Conservation (phyloP, 1,140 invertebrate genomes). For the Episyrphus balteatus region DNA sequence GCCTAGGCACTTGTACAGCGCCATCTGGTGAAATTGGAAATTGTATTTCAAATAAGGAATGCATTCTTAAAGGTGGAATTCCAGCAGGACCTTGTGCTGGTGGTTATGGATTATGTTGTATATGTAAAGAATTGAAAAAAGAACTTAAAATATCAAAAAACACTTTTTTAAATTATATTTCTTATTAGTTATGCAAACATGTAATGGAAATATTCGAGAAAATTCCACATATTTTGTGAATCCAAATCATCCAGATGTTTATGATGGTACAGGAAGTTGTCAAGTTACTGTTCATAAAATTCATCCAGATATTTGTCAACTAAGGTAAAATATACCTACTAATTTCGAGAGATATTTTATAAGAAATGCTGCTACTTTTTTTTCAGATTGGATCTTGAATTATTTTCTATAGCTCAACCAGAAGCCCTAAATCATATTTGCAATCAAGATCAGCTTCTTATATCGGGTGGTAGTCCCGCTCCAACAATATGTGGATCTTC, state of each 20-base stretch:
- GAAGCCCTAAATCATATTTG: conserved; percentile 65
- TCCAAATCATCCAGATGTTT: conserved; percentile 59
- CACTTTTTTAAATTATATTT: too few relatives aligned
- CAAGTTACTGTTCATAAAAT: conserved; percentile 69
- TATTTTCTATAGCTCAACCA: conserved; percentile 59
- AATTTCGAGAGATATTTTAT: conserved; percentile 1
- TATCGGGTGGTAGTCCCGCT: conserved; percentile 68
- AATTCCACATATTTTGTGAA: conserved; percentile 80
- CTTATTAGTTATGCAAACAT: conserved; percentile 57
- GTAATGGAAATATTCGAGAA: conserved; percentile 59
- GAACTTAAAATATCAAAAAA: too few relatives aligned
- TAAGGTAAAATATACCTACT: conserved; percentile 44
- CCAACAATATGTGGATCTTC: conserved; percentile 72
- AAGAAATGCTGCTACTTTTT: not conserved
- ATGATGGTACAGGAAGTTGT: conserved; percentile 67
- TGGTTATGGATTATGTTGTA: conserved; percentile 40
- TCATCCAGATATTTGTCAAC: conserved; percentile 66
- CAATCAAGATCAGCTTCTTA: conserved; percentile 72
- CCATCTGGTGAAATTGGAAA: conserved; percentile 64
- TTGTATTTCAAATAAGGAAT: conserved; percentile 58
- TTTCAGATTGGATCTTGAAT: conserved; percentile 62
- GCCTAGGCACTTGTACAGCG: conserved; percentile 54
- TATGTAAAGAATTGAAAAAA: conserved; percentile 22
- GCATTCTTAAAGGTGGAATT: conserved; percentile 51
- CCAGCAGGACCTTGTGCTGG: conserved; percentile 63